These are phyloP conservation scores for Notocelia uddmanniana DNA, from an alignment of 2,888 invertebrate genomes.

Conservation along the genomic window DNA sequence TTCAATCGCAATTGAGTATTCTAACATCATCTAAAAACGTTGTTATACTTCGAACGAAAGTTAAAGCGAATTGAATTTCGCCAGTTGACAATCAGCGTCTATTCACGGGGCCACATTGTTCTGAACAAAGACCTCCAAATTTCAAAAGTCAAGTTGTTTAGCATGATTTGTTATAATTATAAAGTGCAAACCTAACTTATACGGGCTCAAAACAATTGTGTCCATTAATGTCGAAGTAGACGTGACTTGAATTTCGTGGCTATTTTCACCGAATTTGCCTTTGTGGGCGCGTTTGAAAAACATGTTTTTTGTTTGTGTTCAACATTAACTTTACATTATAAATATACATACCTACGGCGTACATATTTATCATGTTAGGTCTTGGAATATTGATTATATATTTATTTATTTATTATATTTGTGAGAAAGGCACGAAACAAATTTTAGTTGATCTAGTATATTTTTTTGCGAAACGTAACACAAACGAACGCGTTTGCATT, in stretches of 20 bases:
- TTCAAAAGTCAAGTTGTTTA: slow-evolving; percentile 58
- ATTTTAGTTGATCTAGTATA: too few species aligned
- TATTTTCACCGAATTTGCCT: slow-evolving; percentile 28
- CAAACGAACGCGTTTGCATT: too few species aligned
- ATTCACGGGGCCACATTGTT: slow-evolving; percentile 57
- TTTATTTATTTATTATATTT: too few species aligned
- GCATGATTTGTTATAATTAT: slow-evolving; percentile 51
- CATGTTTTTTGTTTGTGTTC: not conserved
- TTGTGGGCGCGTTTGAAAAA: not conserved
- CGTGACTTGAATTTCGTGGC: slow-evolving; percentile 27
- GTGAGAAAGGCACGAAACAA: too few species aligned
- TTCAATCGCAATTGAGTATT: slow-evolving; percentile 21
- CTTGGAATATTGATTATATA: too few species aligned
- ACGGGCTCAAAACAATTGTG: slow-evolving; percentile 39
- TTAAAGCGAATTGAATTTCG: slow-evolving; percentile 53
- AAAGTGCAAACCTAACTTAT: slow-evolving; percentile 56
- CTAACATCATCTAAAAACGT: slow-evolving; percentile 35
- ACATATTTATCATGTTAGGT: too few species aligned
- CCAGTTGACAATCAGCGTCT: slow-evolving; percentile 59
- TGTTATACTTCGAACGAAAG: slow-evolving; percentile 31
- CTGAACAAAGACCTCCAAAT: slow-evolving; percentile 56
- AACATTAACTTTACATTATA: too few species aligned
- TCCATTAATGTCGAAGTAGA: slow-evolving; percentile 45
- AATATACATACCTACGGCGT: not conserved
- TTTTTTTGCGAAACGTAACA: too few species aligned